Evolutionary conservation across 2,113 vertebrate species (phyloP), one percentile per base, ranked within the genome.

Genomic region (Chionodraco myersi): DNA sequence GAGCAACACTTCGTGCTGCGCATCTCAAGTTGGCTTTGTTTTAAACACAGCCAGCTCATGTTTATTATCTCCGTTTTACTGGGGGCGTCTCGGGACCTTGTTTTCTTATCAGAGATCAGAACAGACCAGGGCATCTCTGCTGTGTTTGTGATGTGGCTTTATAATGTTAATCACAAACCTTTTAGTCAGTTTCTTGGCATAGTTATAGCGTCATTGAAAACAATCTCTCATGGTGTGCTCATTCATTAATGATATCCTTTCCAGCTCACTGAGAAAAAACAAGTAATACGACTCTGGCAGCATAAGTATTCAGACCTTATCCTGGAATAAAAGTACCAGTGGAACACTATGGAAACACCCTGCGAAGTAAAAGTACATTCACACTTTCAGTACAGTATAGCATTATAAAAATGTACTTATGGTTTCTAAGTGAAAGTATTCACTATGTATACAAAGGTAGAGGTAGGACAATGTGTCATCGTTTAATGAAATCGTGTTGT

Each of bases 1-100:
- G 75, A 90, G 86, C 72, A 47, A 54, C 2, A 70, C 75, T 89
- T 68, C 92, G 91, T 94, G 94, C 88, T 11, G 1, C 12, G 93
- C 88, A 94, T 95, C 90, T 87, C 80, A 94, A 95, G 89, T 92
- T n/a, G 68, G 57, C 72, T 88, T 89, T 92, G 86, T 92, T 91
- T 88, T 47, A 78, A 83, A 70, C 77, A 63, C 72, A 70, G 53
- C 56, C 23, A 16, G 1, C 77, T 88, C 68, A 23, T 87, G 88
- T 85, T 60, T 80, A 64, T 80, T 88, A 64, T 59, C n/a, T 65
- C 48, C 52, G 9, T 47, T 59, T 10, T 68, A 41, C 36, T 41
- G 64, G 53, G 41, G 72, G 34, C 0, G 13, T n/a, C 60, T 56
- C 14, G 10, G 58, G 51, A 13, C 30, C 30, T 30, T 30, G 30